Evolutionary conservation across 1,140 invertebrate genomes (phyloP).

Genomic region (Sipha flava): DNA sequence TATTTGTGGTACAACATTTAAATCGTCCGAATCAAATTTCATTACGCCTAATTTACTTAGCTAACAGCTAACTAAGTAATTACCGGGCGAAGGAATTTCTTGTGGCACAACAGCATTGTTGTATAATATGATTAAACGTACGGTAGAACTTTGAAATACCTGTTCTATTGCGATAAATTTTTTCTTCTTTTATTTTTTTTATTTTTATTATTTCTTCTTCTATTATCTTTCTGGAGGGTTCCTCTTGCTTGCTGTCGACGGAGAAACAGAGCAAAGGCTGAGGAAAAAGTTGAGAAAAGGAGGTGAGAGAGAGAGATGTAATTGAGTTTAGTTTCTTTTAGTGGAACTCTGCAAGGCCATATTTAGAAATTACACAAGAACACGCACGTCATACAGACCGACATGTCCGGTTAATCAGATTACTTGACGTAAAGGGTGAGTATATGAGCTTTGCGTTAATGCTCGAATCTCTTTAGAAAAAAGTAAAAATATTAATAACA

Average conservation of each 20-base stretch:
- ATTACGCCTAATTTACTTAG: constrained; percentile 26
- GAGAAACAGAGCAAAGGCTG: not conserved
- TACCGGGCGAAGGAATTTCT: constrained; percentile 3
- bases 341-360: not conserved
- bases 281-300: not conserved
- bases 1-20: not conserved
- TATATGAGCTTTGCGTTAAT: not conserved
- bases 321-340: constrained; percentile 24
- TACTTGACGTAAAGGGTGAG: not conserved
- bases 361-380: constrained; percentile 13
- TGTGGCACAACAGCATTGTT: not conserved
- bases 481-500: no score
- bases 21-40: constrained; percentile 24
- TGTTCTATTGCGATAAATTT: constrained; percentile 4
- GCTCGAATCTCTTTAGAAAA: constrained; percentile 8
- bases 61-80: constrained; percentile 17
- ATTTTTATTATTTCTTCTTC: no score
- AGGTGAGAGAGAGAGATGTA: not conserved
- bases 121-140: constrained; percentile 21
- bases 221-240: not conserved
- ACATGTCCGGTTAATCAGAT: constrained; percentile 25
- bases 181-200: not conserved
- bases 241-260: not conserved
- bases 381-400: constrained; percentile 24
- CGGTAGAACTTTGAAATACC: constrained; percentile 11